Base-by-base conservation (phyloP, 2,113 vertebrate genomes). In the Coryphaenoides rupestris region DNA sequence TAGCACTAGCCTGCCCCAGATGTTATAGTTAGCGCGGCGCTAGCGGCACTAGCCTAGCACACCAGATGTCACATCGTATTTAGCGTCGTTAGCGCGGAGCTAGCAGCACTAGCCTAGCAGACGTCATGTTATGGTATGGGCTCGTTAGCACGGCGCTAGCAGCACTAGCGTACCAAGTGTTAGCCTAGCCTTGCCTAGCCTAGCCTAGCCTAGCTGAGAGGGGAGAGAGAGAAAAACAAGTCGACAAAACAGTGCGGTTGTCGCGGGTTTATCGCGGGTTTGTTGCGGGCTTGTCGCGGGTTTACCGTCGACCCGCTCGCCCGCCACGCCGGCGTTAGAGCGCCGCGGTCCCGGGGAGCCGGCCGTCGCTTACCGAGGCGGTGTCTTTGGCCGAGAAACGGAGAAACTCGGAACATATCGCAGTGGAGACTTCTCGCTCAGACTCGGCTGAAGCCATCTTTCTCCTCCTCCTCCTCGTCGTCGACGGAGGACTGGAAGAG, bases 371-470 rank as follows among this genome's bases (percentile, higher is more conserved):
- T 87, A 92, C 91, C 90, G 72, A 62, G 55, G 89, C 86, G 1
- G 86, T 87, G 81, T 91, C 91, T 74, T 78, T 87, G 22, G 90
- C 82, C 40, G 90, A 91, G 71, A 92, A 90, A 65, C 80, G 63
- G 45, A 90, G 72, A 55, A 91, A 90, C 60, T 91, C 88, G 0
- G 81, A 68, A 26, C 88, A 71, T 1, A 85, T 67, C 60, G 78
- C 74, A n/a, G 80, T 83, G 66, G 79, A 24, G 40, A 64, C 53
- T 23, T 89, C 86, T 54, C 75, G 79, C 53, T 89, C 88, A 1
- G 77, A 58, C 58, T 89, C 78, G 57, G 84, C 83, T 73, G 86
- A 85, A 86, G 90, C 90, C 89, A 91, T 92, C 85, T 90, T 91
- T 70, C 15, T 17, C 3, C 13, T 9, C 14, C 62, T 82, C 59